Conservation (phyloP, 2,113 vertebrate species). For the Prionailurus bengalensis region DNA sequence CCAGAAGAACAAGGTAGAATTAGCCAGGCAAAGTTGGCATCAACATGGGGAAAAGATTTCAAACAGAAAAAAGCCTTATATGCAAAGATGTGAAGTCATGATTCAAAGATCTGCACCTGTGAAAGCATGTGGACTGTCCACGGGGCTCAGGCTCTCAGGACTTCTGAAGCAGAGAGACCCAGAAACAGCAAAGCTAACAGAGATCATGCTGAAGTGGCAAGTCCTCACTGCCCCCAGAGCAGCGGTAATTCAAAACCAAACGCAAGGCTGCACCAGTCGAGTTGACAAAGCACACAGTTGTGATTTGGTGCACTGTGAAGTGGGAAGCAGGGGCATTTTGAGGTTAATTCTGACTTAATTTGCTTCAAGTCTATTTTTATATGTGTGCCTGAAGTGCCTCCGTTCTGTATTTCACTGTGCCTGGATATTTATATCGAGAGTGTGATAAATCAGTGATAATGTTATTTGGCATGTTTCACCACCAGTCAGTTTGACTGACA, state of each 20-base stretch:
- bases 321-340: conserved; percentile 69
- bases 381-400: conserved; percentile 59
- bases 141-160: background rate
- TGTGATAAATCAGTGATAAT: conserved; percentile 81
- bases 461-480: conserved; percentile 80
- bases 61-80: background rate
- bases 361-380: conserved; percentile 79
- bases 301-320: background rate
- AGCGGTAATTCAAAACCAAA: background rate
- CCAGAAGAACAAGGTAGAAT: conserved; percentile 1
- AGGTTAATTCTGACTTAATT: conserved; percentile 81
- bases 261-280: no score
- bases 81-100: background rate
- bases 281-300: background rate
- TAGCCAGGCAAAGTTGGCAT: background rate
- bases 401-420: conserved; percentile 61
- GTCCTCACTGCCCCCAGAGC: background rate
- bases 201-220: background rate
- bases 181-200: background rate
- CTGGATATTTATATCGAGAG: conserved; percentile 69
- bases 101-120: background rate
- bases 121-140: background rate
- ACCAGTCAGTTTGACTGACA: conserved; percentile 79
- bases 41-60: background rate
- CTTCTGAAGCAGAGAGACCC: background rate